Percentiles rank a stretch among this genome's conserved stretches.
Evolutionary conservation across 30 jellyfish, hydroid and myxozoan species (phyloP).

Genomic region (Rhopilema esculentum): DNA sequence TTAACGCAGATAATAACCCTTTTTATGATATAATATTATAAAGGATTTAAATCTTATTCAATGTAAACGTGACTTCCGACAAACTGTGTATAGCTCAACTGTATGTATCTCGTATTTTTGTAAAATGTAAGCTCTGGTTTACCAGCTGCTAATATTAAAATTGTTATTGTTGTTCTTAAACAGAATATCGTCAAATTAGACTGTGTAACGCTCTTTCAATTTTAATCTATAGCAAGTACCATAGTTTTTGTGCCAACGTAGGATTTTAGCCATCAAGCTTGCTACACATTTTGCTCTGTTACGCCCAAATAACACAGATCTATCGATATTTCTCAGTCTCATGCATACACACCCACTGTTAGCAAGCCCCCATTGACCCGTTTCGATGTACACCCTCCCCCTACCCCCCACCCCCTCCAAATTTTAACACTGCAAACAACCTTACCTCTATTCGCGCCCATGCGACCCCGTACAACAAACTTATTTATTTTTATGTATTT

Average conservation of each 20-base stretch:
- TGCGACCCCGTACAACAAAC: not conserved
- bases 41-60: slow-evolving; percentile 1
- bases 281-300: no score
- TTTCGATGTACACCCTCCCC: no score
- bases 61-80: slow-evolving; percentile 4
- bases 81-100: not conserved
- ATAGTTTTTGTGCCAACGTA: no score
- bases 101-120: slow-evolving; percentile 16
- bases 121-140: not conserved
- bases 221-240: no score
- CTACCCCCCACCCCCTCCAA: not conserved
- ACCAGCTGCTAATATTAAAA: not conserved
- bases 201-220: not conserved
- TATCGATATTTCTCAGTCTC: no score
- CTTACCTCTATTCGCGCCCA: not conserved
- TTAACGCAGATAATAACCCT: not conserved
- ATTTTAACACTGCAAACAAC: no score
- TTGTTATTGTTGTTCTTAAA: not conserved
- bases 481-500: no score
- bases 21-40: not conserved
- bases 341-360: no score
- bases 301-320: no score
- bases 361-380: no score
- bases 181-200: not conserved
- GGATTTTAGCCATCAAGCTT: no score